These are phyloP conservation scores for Diarsia dahlii DNA, from an alignment of 2,888 invertebrate genomes.

Conservation along the genomic window DNA sequence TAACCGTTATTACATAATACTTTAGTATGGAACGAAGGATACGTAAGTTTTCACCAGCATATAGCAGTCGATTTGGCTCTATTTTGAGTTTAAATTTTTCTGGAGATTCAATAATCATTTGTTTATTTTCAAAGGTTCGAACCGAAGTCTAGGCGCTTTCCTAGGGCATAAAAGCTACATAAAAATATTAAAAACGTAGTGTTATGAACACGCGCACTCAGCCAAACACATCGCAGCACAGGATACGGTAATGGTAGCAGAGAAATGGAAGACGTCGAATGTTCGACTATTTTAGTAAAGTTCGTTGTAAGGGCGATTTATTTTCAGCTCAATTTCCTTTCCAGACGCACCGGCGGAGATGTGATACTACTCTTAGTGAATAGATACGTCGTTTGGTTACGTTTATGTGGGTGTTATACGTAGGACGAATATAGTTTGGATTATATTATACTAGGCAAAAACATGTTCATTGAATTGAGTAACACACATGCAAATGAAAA, in stretches of 20 bases:
- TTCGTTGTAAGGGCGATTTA: slow-evolving; percentile 88
- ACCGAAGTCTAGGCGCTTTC: slow-evolving; percentile 18
- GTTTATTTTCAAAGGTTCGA: slow-evolving; percentile 16
- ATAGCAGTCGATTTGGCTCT: not conserved
- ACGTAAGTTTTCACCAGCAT: slow-evolving; percentile 54
- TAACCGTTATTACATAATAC: slow-evolving; percentile 80
- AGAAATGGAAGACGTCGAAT: slow-evolving; percentile 85
- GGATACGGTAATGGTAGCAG: slow-evolving; percentile 88
- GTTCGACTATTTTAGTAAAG: slow-evolving; percentile 88
- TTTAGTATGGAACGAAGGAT: slow-evolving; percentile 64
- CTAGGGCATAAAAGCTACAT: slow-evolving; percentile 44
- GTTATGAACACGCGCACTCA: slow-evolving; percentile 77
- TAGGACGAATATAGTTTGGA: slow-evolving; percentile 62
- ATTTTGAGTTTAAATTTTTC: not conserved
- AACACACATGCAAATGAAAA: slow-evolving; percentile 62
- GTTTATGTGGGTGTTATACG: slow-evolving; percentile 66
- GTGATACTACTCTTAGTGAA: slow-evolving; percentile 71
- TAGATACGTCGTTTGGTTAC: slow-evolving; percentile 70
- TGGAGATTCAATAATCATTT: not conserved
- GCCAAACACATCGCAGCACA: slow-evolving; percentile 81
- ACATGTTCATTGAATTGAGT: slow-evolving; percentile 66
- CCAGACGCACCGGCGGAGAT: slow-evolving; percentile 75
- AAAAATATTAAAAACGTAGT: slow-evolving; percentile 67
- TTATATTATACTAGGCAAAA: slow-evolving; percentile 50
- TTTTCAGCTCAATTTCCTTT: slow-evolving; percentile 89